These are phyloP conservation scores for Dolichopus griseipennis DNA, from an alignment of 2,888 invertebrate genomes.

Conservation along the genomic window DNA sequence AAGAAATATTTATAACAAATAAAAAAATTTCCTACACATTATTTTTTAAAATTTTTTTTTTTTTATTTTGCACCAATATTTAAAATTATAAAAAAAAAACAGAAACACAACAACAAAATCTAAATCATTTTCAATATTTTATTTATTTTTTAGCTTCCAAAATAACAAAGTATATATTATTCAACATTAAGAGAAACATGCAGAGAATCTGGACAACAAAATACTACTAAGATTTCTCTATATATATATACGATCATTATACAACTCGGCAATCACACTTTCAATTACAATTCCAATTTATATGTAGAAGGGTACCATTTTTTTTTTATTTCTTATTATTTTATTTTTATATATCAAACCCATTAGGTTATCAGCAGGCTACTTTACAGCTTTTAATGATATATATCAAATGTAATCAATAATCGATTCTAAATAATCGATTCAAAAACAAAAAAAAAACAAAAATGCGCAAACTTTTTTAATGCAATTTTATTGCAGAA, in stretches of 20 bases:
- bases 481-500: too few relatives aligned
- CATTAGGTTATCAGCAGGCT: conserved; percentile 1
- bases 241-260: too few relatives aligned
- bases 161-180: too few relatives aligned
- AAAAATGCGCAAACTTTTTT: too few relatives aligned
- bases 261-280: not conserved
- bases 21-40: not conserved
- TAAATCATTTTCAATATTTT: too few relatives aligned
- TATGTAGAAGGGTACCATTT: too few relatives aligned
- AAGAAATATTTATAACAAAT: not conserved
- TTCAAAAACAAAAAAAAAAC: too few relatives aligned
- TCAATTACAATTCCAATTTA: not conserved
- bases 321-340: not conserved
- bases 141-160: too few relatives aligned
- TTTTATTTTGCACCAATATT: not conserved
- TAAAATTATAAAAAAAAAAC: too few relatives aligned
- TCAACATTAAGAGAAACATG: not conserved
- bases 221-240: too few relatives aligned
- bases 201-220: not conserved
- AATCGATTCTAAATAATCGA: not conserved
- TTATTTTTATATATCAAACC: not conserved
- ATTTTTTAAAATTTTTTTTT: too few relatives aligned
- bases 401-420: not conserved
- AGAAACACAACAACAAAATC: too few relatives aligned
- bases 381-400: conserved; percentile 1